phyloP scores from a whole-genome alignment of 2,797 vertebrate species.

The Oceanodroma leucorhoa region DNA sequence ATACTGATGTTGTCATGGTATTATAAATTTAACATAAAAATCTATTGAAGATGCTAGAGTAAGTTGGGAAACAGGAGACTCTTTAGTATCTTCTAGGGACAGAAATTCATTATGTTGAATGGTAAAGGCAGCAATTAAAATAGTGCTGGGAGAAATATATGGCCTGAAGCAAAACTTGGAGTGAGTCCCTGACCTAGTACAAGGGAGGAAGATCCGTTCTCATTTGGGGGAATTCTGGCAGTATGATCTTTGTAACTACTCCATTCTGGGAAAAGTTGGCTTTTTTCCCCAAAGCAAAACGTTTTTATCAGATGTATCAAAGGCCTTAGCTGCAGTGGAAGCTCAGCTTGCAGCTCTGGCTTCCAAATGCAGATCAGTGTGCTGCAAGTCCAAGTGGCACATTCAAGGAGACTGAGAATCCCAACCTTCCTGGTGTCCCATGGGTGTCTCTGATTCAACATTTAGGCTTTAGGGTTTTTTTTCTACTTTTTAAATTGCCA shows the following conservation, averaged over 20 bases:
- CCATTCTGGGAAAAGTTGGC: background rate
- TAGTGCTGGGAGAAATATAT: background rate
- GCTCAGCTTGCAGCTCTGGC: background rate
- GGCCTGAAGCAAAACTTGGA: background rate
- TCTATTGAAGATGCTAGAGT: background rate
- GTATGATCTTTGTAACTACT: background rate
- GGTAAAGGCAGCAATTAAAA: background rate
- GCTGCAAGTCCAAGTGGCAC: background rate
- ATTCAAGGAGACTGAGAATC: background rate
- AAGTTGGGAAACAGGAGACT: background rate
- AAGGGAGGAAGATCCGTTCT: background rate
- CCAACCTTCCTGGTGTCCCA: background rate
- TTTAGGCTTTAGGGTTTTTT: background rate
- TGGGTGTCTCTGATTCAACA: background rate
- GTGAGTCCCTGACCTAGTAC: background rate
- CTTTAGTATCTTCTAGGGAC: background rate
- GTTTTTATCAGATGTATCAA: background rate
- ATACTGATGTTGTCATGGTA: background rate
- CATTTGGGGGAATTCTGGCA: background rate
- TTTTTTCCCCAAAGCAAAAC: background rate
- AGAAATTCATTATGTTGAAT: background rate
- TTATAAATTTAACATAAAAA: background rate
- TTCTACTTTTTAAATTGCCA: background rate
- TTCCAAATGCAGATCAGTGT: background rate
- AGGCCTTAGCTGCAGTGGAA: background rate